phyloP scores from a whole-genome alignment of 2,797 vertebrate genomes.

The Pseudocheirus occidentalis region DNA sequence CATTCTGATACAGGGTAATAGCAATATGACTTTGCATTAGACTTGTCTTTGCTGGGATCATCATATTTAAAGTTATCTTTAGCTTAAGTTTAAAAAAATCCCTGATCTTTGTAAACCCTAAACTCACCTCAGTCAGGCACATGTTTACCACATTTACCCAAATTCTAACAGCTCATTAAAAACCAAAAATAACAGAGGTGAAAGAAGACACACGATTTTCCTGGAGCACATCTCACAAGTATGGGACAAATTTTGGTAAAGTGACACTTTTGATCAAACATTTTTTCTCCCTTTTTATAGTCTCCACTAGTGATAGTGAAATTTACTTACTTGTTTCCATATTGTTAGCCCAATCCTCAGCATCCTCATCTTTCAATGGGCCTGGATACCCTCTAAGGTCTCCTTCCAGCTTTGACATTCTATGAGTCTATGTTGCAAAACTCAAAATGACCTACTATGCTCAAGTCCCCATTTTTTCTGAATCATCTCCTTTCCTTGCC shows the following conservation, averaged over 20 bases:
- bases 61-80: constrained; percentile 67
- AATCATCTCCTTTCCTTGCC: background rate
- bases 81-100: constrained; percentile 2
- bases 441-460: constrained; percentile 44
- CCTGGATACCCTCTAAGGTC: background rate
- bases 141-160: constrained; percentile 56
- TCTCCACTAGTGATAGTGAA: constrained; percentile 55
- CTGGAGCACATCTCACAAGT: constrained; percentile 45
- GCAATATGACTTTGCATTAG: constrained; percentile 56
- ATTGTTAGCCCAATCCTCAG: constrained; percentile 29
- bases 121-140: constrained; percentile 35
- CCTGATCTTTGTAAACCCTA: constrained; percentile 62
- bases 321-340: constrained; percentile 44
- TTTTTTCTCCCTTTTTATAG: constrained; percentile 47
- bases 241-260: constrained; percentile 43
- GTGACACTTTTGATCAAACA: constrained; percentile 54
- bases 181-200: constrained; percentile 46
- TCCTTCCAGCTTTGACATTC: background rate
- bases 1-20: constrained; percentile 56
- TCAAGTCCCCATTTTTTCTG: constrained; percentile 25
- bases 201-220: constrained; percentile 66
- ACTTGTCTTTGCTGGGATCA: constrained; percentile 60
- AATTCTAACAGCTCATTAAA: constrained; percentile 68
- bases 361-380: constrained; percentile 15
- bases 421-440: background rate